These are phyloP conservation scores for Myopa testacea DNA, from an alignment of 2,888 invertebrate species.

Conservation along the genomic window DNA sequence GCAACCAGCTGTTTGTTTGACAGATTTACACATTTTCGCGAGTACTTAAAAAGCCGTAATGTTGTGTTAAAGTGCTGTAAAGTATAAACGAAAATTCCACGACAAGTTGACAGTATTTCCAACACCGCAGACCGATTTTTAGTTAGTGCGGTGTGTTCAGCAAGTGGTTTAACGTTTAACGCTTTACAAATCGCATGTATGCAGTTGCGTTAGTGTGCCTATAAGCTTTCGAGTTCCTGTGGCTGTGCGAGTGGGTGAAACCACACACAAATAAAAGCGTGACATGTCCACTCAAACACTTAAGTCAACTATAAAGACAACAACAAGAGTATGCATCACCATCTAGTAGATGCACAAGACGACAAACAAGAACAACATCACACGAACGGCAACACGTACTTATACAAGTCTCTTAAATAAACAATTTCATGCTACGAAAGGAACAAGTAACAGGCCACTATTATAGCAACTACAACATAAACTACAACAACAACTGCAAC, in stretches of 20 bases:
- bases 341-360: neutral
- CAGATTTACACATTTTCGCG: neutral
- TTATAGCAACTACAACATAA: no score
- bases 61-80: conserved; percentile 12
- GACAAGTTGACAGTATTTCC: neutral
- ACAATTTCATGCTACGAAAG: no score
- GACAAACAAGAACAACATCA: neutral
- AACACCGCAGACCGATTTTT: neutral
- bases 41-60: neutral
- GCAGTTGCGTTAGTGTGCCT: neutral
- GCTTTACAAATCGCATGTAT: neutral
- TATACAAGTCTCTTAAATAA: no score
- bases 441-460: no score
- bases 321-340: neutral
- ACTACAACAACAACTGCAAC: no score
- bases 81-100: neutral
- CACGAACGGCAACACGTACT: no score
- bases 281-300: neutral
- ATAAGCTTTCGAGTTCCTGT: neutral
- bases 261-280: neutral
- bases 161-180: conserved; percentile 11
- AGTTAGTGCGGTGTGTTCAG: neutral
- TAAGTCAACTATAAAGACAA: neutral
- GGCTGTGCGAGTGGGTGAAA: neutral
- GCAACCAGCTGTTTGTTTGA: neutral